A percentile compares a stretch with the other conserved stretches of the same genome.
Evolutionary conservation across 2,113 vertebrate genomes (phyloP).

Genomic region (Proteles cristata): DNA sequence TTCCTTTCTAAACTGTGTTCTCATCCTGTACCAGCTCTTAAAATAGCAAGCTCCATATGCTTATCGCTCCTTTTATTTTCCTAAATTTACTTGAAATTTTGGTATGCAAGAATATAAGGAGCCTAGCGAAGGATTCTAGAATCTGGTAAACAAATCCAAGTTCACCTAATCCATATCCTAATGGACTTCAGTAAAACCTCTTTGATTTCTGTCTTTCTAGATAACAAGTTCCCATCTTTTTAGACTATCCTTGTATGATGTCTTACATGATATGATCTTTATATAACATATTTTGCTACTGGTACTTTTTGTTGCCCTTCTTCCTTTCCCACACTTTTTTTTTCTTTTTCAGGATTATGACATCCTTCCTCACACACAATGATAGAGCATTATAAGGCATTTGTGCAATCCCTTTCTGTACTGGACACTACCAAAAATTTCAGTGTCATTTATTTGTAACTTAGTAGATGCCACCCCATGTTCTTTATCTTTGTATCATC

Average conservation of each 20-base stretch:
- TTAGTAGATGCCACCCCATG: background rate
- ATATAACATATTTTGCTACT: background rate
- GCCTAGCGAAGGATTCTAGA: conserved; percentile 21
- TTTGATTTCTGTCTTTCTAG: background rate
- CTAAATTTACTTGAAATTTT: conserved; percentile 22
- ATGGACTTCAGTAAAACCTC: background rate
- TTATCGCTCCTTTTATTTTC: conserved; percentile 18
- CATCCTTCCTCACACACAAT: background rate
- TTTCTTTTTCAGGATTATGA: conserved; percentile 3
- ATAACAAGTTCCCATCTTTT: background rate
- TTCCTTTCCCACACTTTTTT: background rate
- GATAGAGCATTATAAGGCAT: background rate
- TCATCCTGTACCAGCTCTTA: background rate
- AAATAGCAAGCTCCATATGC: background rate
- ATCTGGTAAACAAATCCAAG: conserved; percentile 20
- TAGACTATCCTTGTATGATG: background rate
- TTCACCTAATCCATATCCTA: background rate
- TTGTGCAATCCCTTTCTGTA: background rate
- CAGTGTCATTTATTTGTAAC: background rate
- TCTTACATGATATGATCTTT: background rate
- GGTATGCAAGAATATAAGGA: background rate
- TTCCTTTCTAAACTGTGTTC: background rate
- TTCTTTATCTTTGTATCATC: background rate
- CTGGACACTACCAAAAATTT: background rate
- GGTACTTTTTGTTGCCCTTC: background rate